These are phyloP conservation scores for Gymnocypris eckloni DNA, from an alignment of 2,797 vertebrate genomes.

Conservation along the genomic window DNA sequence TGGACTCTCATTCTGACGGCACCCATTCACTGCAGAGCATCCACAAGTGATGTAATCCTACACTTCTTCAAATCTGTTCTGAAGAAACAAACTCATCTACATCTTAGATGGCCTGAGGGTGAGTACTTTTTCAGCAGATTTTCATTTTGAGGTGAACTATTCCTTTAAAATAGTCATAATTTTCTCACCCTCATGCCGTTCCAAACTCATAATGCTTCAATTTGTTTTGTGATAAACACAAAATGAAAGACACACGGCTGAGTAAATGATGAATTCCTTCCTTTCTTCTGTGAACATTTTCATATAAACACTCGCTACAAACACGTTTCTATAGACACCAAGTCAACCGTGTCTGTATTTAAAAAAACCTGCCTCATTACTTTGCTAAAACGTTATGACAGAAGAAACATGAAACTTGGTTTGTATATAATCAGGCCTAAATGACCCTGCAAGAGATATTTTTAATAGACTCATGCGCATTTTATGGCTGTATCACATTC, in stretches of 20 bases:
- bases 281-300: neutral
- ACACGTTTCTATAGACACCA: constrained; percentile 2
- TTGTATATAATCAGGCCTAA: constrained; percentile 28
- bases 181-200: neutral
- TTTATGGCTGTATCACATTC: constrained; percentile 51
- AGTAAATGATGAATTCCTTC: neutral
- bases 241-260: neutral
- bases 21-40: neutral
- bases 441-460: constrained; percentile 26
- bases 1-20: neutral
- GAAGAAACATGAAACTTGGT: constrained; percentile 16
- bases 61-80: neutral
- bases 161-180: neutral
- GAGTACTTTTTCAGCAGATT: neutral
- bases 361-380: constrained; percentile 11
- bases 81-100: neutral
- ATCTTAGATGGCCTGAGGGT: neutral
- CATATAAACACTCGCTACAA: neutral
- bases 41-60: neutral
- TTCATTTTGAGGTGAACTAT: neutral
- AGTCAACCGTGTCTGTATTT: neutral
- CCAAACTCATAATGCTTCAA: neutral
- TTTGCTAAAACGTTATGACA: constrained; percentile 36
- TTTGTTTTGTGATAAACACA: neutral
- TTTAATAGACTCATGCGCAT: constrained; percentile 34